Conservation (phyloP, 1,140 invertebrate species). For the Aricia agestis region DNA sequence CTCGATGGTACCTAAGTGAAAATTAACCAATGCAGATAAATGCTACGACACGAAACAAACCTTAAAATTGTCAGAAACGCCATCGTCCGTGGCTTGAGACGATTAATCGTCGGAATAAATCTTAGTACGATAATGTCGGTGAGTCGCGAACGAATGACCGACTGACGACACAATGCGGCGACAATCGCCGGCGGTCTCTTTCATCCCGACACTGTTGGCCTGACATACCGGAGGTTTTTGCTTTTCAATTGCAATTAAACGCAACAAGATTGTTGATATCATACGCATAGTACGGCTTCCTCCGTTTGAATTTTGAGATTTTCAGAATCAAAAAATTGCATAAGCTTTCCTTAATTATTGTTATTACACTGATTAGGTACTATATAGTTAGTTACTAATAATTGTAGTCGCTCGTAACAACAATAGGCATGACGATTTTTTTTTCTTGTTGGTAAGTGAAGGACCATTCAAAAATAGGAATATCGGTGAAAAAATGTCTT, state of each 20-base stretch:
- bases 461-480: no score
- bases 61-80: conserved; percentile 16
- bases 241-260: conserved; percentile 28
- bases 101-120: conserved; percentile 72
- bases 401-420: no score
- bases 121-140: conserved; percentile 64
- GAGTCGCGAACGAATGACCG: conserved; percentile 41
- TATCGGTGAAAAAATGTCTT: no score
- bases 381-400: no score
- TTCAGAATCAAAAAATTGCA: not conserved
- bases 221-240: conserved; percentile 31
- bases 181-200: conserved; percentile 66
- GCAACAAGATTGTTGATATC: conserved; percentile 22
- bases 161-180: conserved; percentile 68
- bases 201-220: conserved; percentile 70
- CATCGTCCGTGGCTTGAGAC: conserved; percentile 32
- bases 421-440: no score
- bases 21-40: no score
- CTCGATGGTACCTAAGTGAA: no score
- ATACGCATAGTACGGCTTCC: not conserved
- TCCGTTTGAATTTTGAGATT: not conserved
- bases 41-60: no score
- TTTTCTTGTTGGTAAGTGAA: no score
- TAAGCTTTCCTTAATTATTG: not conserved
- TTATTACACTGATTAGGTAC: no score